Evolutionary conservation across 2,113 vertebrate genomes (phyloP), one percentile per base, ranked within the genome.

Genomic region (Athene noctua): DNA sequence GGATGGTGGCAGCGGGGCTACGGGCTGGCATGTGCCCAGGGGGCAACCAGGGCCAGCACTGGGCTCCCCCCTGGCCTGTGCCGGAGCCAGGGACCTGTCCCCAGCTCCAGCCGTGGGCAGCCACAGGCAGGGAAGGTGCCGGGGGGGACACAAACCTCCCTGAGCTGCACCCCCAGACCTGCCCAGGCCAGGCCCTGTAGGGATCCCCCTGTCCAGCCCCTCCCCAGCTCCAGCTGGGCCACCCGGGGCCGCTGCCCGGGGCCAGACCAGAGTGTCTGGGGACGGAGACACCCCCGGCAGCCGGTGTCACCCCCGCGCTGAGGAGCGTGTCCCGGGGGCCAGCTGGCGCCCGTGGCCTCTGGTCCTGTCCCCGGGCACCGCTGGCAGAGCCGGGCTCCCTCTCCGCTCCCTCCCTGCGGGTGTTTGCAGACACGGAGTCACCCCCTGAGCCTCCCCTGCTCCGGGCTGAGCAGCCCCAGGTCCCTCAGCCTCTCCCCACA

Each of bases 181-280:
- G 13, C 29, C 19, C 19, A 44, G 44, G 44, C 44, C 44, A 4
- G 40, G 40, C 18, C 38, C 44, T 10, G 30, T 32, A 8, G 34
- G 15, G 32, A 17, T 4, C 21, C 23, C 15, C 15, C 13, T 1
- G 5, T 6, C 5, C 46, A 49, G 7, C 46, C 32, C 40, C 29
- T 9, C 3, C 44, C 44, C 44, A 44, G 36, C 42, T 22, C 63
- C 2, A 7, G 42, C 44, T 0, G 5, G 21, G 36, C 21, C 25
- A 6, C 10, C 22, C 0, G 0, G 26, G 19, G 21, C 75, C 1
- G 3, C 52, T 34, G 38, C 38, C 52, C 30, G 8, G 38, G 30
- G 34, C 52, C 52, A 16, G 7, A 55, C 51, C 32, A 1, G 62
- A 13, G 27, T 3, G 17, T 18, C 9, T 21, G 13, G 52, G 52